Evolutionary conservation across 2,797 vertebrate species (phyloP).

Genomic region (Coregonus ussuriensis): DNA sequence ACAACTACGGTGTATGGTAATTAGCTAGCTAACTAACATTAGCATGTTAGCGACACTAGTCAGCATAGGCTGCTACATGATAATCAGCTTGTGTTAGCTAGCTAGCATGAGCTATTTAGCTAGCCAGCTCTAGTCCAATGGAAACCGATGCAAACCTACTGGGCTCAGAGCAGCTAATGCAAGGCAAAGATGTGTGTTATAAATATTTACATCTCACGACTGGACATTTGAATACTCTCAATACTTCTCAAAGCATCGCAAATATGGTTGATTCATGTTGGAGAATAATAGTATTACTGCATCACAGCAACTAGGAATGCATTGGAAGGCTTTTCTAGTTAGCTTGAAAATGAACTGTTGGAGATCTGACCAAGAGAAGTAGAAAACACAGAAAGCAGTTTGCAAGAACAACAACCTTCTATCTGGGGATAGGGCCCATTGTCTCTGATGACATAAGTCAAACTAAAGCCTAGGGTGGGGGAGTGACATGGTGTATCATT

Average conservation of each 20-base stretch:
- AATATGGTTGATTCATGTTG: neutral
- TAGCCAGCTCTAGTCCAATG: too few relatives aligned
- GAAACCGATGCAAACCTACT: too few relatives aligned
- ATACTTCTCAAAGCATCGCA: neutral
- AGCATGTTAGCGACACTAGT: too few relatives aligned
- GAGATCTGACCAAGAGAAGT: neutral
- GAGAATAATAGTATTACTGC: neutral
- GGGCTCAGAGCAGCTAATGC: neutral
- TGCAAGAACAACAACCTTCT: neutral
- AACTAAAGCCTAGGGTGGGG: neutral
- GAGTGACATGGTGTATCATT: constrained; percentile 50
- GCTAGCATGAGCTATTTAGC: too few relatives aligned
- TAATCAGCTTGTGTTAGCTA: too few relatives aligned
- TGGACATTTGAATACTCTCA: neutral
- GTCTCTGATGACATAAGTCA: constrained; percentile 47
- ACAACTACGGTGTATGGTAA: too few relatives aligned
- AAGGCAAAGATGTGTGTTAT: constrained; percentile 19
- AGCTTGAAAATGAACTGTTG: neutral
- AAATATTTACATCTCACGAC: constrained; percentile 57
- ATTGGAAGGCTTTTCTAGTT: neutral
- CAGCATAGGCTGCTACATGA: too few relatives aligned
- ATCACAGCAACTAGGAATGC: neutral
- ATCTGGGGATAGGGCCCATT: constrained; percentile 19
- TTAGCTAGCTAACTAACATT: too few relatives aligned
- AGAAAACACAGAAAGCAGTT: neutral